Evolutionary conservation across 2,113 vertebrate species (phyloP).

Genomic region (Zosterops japonicus): DNA sequence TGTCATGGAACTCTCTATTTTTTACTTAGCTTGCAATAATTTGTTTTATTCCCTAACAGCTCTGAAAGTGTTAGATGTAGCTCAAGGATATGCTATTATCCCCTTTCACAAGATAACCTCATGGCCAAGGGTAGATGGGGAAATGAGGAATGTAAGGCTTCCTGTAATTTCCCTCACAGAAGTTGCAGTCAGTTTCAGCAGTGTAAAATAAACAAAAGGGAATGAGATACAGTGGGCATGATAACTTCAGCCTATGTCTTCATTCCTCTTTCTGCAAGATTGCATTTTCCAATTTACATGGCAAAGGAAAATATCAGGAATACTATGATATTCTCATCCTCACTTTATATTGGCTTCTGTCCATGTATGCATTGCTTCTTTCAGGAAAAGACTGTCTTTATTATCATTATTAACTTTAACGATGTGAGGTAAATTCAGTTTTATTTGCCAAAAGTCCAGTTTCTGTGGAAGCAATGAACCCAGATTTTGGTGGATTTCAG

Average conservation of each 20-base stretch:
- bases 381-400: neutral
- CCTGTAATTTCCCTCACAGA: neutral
- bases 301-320: neutral
- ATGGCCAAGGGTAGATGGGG: neutral
- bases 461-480: neutral
- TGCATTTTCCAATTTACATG: neutral
- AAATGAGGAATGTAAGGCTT: neutral
- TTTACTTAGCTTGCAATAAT: neutral
- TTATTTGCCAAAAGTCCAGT: neutral
- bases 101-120: neutral
- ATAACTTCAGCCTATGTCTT: neutral
- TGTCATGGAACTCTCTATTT: neutral
- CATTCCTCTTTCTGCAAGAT: neutral
- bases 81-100: neutral
- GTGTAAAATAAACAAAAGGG: neutral
- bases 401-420: neutral
- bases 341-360: neutral
- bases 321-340: neutral
- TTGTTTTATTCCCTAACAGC: neutral
- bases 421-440: neutral
- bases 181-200: neutral
- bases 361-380: neutral
- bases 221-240: neutral
- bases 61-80: neutral
- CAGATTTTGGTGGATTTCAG: neutral